These are phyloP conservation scores for Pseudomyrmex concolor DNA, from an alignment of 1,140 invertebrate genomes.

Conservation along the genomic window DNA sequence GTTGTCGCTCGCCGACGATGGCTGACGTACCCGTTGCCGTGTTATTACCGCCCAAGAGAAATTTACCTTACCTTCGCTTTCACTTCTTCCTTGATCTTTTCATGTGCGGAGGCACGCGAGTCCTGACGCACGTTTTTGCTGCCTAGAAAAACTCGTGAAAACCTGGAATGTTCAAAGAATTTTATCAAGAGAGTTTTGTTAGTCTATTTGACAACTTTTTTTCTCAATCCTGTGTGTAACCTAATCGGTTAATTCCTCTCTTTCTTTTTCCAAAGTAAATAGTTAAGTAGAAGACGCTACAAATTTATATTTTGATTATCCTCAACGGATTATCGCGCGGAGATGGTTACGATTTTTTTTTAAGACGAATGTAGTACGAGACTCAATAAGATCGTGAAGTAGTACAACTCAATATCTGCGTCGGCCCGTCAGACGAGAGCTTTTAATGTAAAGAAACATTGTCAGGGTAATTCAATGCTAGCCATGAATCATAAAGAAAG, in stretches of 20 bases:
- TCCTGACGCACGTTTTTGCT: too few species aligned
- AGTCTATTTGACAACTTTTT: too few species aligned
- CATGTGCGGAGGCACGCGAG: conserved; percentile 7
- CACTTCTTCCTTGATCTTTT: neutral
- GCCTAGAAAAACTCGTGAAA: too few species aligned
- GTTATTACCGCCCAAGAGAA: conserved; percentile 63
- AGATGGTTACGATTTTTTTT: neutral
- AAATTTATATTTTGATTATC: too few species aligned
- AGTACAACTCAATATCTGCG: conserved; percentile 8
- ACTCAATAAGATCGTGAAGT: neutral
- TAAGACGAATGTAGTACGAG: neutral
- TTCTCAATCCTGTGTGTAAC: too few species aligned
- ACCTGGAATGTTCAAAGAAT: too few species aligned
- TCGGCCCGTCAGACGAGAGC: neutral
- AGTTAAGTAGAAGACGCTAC: too few species aligned
- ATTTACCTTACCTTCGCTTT: conserved; percentile 42
- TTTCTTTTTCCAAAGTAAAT: too few species aligned
- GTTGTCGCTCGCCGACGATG: conserved; percentile 41
- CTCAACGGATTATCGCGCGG: too few species aligned
- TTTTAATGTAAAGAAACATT: conserved; percentile 16
- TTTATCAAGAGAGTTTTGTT: too few species aligned
- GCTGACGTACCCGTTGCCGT: conserved; percentile 55
- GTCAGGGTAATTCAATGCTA: neutral
- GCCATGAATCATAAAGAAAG: neutral
- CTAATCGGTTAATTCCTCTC: too few species aligned